Percentiles rank a stretch among this genome's conserved stretches.
phyloP scores from a whole-genome alignment of 2,888 invertebrate species.

The Stramonita haemastoma region DNA sequence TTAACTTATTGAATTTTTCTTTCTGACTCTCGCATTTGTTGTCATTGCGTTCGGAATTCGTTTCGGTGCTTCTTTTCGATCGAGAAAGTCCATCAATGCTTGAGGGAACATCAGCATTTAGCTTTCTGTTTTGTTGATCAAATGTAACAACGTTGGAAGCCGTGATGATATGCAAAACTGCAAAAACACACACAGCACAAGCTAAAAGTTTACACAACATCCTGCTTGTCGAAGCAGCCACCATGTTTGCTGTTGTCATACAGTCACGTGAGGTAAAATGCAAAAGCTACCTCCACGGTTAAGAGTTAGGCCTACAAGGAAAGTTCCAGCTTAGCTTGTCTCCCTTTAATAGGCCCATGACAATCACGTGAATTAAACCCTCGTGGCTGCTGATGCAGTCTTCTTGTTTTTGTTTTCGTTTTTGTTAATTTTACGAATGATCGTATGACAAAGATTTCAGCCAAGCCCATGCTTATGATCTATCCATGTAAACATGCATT shows the following conservation, averaged over 20 bases:
- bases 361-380: neutral
- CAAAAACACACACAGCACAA: slow-evolving; percentile 22
- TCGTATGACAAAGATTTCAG: neutral
- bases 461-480: neutral
- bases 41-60: slow-evolving; percentile 31
- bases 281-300: neutral
- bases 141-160: slow-evolving; percentile 19
- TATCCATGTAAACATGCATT: neutral
- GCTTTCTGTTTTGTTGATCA: neutral
- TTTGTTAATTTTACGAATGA: neutral
- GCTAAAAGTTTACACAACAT: slow-evolving; percentile 31
- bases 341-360: neutral
- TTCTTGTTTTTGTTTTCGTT: neutral
- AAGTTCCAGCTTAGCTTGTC: neutral
- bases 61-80: slow-evolving; percentile 29
- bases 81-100: neutral
- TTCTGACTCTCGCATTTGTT: slow-evolving; percentile 35
- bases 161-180: neutral
- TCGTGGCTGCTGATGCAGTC: neutral
- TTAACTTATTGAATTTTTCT: slow-evolving; percentile 25
- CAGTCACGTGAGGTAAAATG: slow-evolving; percentile 30
- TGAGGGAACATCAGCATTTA: neutral
- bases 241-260: slow-evolving; percentile 43
- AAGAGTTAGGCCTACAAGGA: neutral
- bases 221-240: slow-evolving; percentile 20